phyloP scores from a whole-genome alignment of 2,113 vertebrate species.

The Gracilinanus agilis region DNA sequence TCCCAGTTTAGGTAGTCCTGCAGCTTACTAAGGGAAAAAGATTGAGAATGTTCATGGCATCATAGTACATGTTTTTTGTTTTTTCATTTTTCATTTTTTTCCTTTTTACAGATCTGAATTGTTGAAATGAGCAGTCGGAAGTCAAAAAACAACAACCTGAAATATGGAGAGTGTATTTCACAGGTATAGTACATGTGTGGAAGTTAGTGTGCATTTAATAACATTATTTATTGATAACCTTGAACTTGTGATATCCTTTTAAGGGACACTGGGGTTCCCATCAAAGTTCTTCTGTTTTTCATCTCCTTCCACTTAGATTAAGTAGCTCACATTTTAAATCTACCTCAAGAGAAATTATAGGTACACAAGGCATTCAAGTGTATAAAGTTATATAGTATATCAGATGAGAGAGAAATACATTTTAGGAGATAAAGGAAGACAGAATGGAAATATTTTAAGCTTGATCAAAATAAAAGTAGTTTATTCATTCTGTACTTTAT shows the following conservation, averaged over 20 bases:
- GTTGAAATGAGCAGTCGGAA: conserved; percentile 89
- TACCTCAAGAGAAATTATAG: background rate
- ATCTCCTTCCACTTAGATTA: no score
- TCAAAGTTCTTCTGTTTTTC: no score
- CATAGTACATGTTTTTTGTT: background rate
- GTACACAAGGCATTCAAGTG: background rate
- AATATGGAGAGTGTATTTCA: conserved; percentile 86
- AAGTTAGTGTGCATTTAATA: background rate
- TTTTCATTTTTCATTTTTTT: no score
- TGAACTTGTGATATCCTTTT: background rate
- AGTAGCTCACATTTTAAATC: no score
- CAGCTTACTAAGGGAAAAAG: background rate
- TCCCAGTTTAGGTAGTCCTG: background rate
- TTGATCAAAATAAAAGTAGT: background rate
- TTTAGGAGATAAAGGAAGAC: background rate
- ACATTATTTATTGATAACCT: background rate
- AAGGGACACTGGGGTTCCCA: background rate
- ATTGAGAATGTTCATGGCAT: conserved; percentile 4
- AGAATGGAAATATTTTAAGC: background rate
- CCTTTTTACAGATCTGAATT: conserved; percentile 60
- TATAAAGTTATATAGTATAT: background rate
- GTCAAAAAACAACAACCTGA: conserved; percentile 77
- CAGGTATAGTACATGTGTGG: conserved; percentile 86
- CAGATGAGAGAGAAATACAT: background rate
- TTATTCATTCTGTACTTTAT: background rate